A percentile compares a stretch with the other conserved stretches of the same genome.
Evolutionary conservation across 2,113 vertebrate species (phyloP).

Genomic region (Athene noctua): DNA sequence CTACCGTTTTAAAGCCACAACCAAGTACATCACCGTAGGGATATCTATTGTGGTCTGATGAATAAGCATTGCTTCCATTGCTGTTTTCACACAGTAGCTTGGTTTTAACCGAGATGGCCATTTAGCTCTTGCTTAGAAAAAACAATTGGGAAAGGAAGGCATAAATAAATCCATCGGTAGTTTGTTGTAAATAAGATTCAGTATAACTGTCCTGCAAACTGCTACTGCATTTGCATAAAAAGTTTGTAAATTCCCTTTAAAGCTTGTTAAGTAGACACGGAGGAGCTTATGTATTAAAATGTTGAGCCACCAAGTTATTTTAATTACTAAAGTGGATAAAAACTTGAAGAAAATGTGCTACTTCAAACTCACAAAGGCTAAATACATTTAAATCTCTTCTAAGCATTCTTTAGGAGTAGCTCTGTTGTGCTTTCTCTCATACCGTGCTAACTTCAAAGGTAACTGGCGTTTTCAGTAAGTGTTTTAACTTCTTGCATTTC

Average conservation of each 20-base stretch:
- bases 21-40: conserved; percentile 56
- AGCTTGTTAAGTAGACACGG: background rate
- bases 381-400: background rate
- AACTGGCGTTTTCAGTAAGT: background rate
- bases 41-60: conserved; percentile 66
- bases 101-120: conserved; percentile 30
- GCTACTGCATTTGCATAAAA: background rate
- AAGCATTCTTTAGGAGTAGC: background rate
- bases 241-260: background rate
- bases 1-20: conserved; percentile 56
- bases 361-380: background rate
- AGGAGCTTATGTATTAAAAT: background rate
- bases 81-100: conserved; percentile 65
- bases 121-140: conserved; percentile 60
- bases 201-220: background rate
- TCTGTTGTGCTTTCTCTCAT: background rate
- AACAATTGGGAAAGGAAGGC: background rate
- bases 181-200: background rate
- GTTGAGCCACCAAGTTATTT: background rate
- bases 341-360: background rate
- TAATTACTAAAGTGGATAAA: background rate
- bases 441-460: background rate
- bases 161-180: background rate
- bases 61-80: conserved; percentile 65
- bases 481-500: background rate